Percentiles rank a stretch among this genome's conserved stretches.
phyloP scores from a whole-genome alignment of 1,140 invertebrate species.

The Branchinecta lindahli region DNA sequence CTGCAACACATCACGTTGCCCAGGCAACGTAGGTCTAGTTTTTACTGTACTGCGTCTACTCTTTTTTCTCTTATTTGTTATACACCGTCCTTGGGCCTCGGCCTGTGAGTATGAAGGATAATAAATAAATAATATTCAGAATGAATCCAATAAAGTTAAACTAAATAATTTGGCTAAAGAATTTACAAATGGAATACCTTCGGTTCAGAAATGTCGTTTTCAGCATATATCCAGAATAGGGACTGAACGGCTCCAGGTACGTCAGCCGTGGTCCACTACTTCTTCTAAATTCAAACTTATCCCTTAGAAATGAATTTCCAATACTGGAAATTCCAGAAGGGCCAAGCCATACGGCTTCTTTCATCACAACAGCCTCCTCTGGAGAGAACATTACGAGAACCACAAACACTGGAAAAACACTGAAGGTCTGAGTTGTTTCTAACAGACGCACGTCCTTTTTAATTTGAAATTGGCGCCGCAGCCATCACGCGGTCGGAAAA shows the following conservation, averaged over 20 bases:
- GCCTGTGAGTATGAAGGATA: too few relatives aligned
- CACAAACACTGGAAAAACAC: background rate
- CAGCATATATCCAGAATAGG: background rate
- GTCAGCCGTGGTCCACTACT: background rate
- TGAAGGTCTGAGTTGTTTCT: background rate
- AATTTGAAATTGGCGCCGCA: too few relatives aligned
- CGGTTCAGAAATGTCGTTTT: background rate
- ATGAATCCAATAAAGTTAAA: too few relatives aligned
- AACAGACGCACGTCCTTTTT: too few relatives aligned
- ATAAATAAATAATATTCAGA: too few relatives aligned
- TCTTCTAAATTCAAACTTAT: background rate
- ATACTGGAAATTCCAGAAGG: background rate
- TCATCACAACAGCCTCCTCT: background rate
- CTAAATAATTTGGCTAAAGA: too few relatives aligned
- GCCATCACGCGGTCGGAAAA: too few relatives aligned
- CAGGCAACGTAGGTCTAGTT: too few relatives aligned
- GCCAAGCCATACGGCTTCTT: background rate
- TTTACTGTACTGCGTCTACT: too few relatives aligned
- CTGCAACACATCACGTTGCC: too few relatives aligned
- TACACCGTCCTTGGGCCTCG: too few relatives aligned
- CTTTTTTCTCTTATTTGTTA: too few relatives aligned
- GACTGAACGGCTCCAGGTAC: background rate
- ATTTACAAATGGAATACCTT: background rate
- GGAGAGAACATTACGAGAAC: background rate
- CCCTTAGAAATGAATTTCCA: background rate